These are phyloP conservation scores for Ciona savignyi DNA, from an alignment of 23 tunicate genomes.

Conservation along the genomic window DNA sequence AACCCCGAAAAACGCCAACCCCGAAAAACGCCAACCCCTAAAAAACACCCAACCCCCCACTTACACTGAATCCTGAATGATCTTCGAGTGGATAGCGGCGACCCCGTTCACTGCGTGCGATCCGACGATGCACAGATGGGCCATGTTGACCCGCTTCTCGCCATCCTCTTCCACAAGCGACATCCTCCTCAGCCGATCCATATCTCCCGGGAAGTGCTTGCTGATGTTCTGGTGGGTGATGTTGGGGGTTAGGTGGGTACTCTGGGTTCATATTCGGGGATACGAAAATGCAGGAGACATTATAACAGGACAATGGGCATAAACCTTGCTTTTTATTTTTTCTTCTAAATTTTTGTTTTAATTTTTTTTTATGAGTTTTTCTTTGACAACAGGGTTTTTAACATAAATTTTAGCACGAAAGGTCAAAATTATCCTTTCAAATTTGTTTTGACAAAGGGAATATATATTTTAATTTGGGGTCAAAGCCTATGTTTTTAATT, in stretches of 20 bases:
- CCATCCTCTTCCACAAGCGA: conserved; percentile 95
- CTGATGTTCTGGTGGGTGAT: conserved; percentile 58
- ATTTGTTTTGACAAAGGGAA: not conserved
- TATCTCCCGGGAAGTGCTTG: conserved; percentile 74
- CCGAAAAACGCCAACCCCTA: too few species aligned
- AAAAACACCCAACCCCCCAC: conserved; percentile 1
- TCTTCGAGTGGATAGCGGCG: conserved; percentile 95
- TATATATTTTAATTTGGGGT: not conserved
- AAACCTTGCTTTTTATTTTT: too few species aligned
- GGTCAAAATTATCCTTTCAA: not conserved
- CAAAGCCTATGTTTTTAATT: not conserved
- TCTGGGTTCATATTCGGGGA: too few species aligned
- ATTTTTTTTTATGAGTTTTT: too few species aligned
- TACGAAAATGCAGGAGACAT: too few species aligned
- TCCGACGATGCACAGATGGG: conserved; percentile 94
- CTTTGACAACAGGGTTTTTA: not conserved
- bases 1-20: too few species aligned
- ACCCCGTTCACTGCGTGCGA: conserved; percentile 98
- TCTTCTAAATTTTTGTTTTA: too few species aligned
- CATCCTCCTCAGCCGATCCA: conserved; percentile 65
- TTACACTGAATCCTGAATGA: conserved; percentile 72
- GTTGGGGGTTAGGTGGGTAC: too few species aligned
- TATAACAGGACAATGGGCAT: too few species aligned
- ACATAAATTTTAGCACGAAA: not conserved
- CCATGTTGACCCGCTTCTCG: conserved; percentile 97